A percentile compares a stretch with the other conserved stretches of the same genome.
Conservation (phyloP, 2,113 vertebrate genomes). For the Hippolais icterina region DNA sequence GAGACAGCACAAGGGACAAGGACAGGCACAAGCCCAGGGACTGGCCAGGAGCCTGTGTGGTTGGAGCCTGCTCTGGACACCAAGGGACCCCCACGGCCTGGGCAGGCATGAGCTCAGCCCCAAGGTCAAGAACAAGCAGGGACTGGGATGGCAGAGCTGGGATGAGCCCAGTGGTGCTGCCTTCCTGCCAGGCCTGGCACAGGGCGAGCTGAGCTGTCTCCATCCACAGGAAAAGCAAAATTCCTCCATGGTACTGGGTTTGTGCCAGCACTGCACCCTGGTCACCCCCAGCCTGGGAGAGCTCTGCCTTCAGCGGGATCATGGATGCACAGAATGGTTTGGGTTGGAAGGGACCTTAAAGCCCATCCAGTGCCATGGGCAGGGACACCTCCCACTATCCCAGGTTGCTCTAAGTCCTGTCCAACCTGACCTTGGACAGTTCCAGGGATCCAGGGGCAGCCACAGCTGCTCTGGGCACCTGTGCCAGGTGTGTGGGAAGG, state of each 20-base stretch:
- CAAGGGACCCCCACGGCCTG: neutral
- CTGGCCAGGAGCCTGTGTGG: fast-evolving
- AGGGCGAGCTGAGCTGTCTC: fast-evolving
- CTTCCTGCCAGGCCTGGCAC: neutral
- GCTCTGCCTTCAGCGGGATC: neutral
- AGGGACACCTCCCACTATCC: neutral
- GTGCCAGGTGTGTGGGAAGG: neutral
- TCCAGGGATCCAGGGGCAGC: neutral
- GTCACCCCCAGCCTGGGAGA: neutral
- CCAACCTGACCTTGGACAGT: neutral
- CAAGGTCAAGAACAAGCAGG: neutral
- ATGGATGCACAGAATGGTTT: neutral
- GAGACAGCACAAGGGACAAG: neutral
- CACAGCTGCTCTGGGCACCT: neutral
- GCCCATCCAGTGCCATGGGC: neutral
- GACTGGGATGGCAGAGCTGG: neutral
- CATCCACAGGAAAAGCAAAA: neutral
- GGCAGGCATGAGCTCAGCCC: neutral
- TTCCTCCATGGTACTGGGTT: neutral
- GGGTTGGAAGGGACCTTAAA: neutral
- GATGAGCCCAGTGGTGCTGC: neutral
- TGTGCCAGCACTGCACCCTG: neutral
- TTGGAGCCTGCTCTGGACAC: neutral
- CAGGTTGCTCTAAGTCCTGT: neutral
- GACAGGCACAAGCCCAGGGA: neutral